A percentile compares a stretch with the other conserved stretches of the same genome.
Evolutionary conservation across 2,113 vertebrate species (phyloP).

Genomic region (Strix aluco): DNA sequence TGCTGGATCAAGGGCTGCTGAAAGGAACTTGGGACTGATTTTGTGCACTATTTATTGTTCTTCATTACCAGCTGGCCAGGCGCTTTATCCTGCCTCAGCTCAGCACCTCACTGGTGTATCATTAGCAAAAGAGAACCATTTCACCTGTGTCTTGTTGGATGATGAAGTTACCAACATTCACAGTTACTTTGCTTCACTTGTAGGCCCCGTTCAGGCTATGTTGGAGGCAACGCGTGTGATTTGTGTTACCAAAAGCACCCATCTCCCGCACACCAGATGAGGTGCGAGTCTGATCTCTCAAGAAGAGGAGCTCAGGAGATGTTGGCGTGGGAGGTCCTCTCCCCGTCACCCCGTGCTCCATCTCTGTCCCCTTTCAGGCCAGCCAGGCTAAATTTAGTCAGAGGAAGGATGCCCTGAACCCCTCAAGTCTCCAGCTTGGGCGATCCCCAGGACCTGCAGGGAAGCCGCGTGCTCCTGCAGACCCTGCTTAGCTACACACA

Average conservation of each 20-base stretch:
- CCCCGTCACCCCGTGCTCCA: not conserved
- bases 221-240: not conserved
- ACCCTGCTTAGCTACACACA: not conserved
- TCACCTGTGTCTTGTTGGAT: not conserved
- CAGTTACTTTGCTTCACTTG: not conserved
- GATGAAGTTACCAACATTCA: constrained; percentile 7
- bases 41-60: not conserved
- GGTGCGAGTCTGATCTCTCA: accelerated
- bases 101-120: not conserved
- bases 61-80: not conserved
- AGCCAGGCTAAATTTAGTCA: not conserved
- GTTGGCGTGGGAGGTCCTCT: accelerated
- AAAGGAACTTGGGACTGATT: constrained; percentile 4
- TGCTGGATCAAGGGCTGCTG: constrained; percentile 51
- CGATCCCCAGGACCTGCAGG: accelerated
- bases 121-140: constrained; percentile 27
- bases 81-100: constrained; percentile 43
- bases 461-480: not conserved
- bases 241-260: not conserved
- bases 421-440: not conserved
- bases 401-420: not conserved
- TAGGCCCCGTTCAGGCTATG: not conserved
- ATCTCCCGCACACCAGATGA: accelerated
- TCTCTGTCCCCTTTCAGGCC: not conserved
- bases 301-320: not conserved